Percentiles rank a stretch among this genome's conserved stretches.
Evolutionary conservation across 2,797 vertebrate genomes (phyloP).

Genomic region (Coreius guichenoti): DNA sequence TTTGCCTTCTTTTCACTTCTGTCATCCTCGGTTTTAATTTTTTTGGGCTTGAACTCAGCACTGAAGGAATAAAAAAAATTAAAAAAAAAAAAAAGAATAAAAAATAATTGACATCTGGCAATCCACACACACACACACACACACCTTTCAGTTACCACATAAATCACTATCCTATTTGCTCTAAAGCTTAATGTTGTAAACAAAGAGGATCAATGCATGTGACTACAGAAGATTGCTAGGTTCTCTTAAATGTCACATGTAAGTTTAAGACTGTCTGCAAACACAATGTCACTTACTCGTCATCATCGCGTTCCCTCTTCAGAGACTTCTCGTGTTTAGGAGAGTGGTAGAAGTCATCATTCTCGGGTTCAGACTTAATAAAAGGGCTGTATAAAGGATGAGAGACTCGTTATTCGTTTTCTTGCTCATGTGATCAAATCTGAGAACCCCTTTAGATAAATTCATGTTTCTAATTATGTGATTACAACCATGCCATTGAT

Average conservation of each 20-base stretch:
- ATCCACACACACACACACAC: not conserved
- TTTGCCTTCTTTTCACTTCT: slow-evolving; percentile 90
- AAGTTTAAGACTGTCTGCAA: not conserved
- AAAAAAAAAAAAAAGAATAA: no score
- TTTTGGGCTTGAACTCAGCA: slow-evolving; percentile 89
- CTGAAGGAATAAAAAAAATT: slow-evolving; percentile 72
- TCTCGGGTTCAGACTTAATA: slow-evolving; percentile 92
- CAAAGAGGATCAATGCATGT: not conserved
- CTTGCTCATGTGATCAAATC: not conserved
- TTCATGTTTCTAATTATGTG: slow-evolving; percentile 19
- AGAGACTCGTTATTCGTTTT: not conserved
- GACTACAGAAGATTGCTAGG: not conserved
- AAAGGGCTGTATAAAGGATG: slow-evolving; percentile 76
- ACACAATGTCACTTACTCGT: slow-evolving; percentile 84
- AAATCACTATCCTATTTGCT: not conserved
- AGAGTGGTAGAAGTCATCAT: slow-evolving; percentile 83
- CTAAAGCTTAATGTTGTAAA: not conserved
- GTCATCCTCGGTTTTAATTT: slow-evolving; percentile 94
- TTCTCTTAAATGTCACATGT: not conserved
- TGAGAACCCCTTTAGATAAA: slow-evolving; percentile 7
- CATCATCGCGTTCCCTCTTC: slow-evolving; percentile 91
- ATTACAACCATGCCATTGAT: slow-evolving; percentile 3
- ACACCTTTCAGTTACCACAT: not conserved
- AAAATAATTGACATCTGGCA: not conserved
- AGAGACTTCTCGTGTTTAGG: slow-evolving; percentile 87